Percentiles rank a stretch among this genome's conserved stretches.
phyloP scores from a whole-genome alignment of 2,797 vertebrate genomes.

The Amblyopsis hoosieri region DNA sequence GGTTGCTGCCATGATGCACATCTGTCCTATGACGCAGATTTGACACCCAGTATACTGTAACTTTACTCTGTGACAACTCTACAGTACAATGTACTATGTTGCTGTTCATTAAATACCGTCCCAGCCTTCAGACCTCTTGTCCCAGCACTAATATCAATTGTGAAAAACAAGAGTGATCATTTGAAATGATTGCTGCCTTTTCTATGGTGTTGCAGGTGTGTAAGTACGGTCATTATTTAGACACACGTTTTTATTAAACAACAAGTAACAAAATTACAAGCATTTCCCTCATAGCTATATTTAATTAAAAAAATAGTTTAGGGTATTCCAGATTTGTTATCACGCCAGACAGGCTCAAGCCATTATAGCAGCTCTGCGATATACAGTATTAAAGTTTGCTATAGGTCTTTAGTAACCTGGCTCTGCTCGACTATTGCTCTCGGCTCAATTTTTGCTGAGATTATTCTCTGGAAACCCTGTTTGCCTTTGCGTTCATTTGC shows the following conservation, averaged over 20 bases:
- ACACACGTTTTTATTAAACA: conserved; percentile 15
- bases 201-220: conserved; percentile 5
- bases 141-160: conserved; percentile 12
- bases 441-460: no score
- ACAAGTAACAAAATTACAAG: conserved; percentile 14
- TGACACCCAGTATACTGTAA: conserved; percentile 34
- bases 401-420: neutral
- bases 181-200: conserved; percentile 13
- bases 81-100: no score
- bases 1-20: conserved; percentile 55
- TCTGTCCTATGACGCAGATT: conserved; percentile 28
- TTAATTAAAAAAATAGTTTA: no score
- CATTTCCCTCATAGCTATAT: neutral
- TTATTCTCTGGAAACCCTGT: no score
- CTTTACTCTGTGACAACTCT: no score
- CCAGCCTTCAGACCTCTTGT: neutral
- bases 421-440: no score
- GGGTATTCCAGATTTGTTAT: conserved; percentile 11
- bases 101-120: no score
- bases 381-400: conserved; percentile 3
- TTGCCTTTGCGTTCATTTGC: no score
- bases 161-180: conserved; percentile 28
- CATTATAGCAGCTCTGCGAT: neutral
- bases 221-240: conserved; percentile 15
- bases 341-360: conserved; percentile 21